phyloP scores from a whole-genome alignment of 2,113 vertebrate genomes.

The Pheucticus melanocephalus region DNA sequence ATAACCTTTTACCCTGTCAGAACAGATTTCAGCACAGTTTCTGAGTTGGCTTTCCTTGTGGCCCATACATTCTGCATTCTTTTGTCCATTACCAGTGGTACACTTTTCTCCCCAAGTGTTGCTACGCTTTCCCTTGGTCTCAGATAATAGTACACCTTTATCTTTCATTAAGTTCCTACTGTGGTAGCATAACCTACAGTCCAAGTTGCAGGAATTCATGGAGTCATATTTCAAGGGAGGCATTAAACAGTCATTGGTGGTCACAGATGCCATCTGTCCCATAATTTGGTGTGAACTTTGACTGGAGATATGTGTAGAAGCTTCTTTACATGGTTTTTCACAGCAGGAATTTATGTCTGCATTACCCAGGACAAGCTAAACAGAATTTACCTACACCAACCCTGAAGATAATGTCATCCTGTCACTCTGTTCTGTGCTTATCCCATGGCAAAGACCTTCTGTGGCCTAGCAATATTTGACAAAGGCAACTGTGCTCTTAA shows the following conservation, averaged over 20 bases:
- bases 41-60: neutral
- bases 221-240: neutral
- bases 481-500: neutral
- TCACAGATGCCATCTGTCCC: neutral
- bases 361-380: neutral
- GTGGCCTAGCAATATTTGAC: neutral
- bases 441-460: neutral
- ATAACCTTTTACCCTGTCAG: neutral
- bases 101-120: neutral
- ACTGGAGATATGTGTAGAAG: fast-evolving
- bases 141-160: neutral
- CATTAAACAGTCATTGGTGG: neutral
- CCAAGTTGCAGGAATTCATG: neutral
- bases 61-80: neutral
- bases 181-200: neutral
- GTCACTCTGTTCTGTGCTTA: neutral
- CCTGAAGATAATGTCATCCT: neutral
- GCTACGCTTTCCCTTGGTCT: neutral
- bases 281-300: neutral
- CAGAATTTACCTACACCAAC: neutral
- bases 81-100: neutral
- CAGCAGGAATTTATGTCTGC: neutral
- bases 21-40: neutral
- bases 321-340: neutral
- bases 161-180: neutral